phyloP scores from a whole-genome alignment of 2,888 invertebrate genomes.

The Chouioia cunea region DNA sequence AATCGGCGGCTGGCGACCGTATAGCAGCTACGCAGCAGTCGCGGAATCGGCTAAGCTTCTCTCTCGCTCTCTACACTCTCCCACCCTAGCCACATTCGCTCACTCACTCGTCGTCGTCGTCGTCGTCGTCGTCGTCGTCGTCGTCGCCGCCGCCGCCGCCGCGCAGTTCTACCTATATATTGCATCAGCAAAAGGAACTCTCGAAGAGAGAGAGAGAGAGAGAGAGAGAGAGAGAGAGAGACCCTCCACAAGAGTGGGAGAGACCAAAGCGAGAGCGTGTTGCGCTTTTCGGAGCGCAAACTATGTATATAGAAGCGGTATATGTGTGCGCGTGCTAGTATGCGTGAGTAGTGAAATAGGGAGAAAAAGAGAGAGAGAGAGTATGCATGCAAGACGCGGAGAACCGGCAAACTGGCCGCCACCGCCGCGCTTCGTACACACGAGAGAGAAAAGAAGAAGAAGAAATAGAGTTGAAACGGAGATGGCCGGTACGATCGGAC shows the following conservation, averaged over 20 bases:
- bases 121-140: not conserved
- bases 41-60: not conserved
- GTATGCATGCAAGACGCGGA: not conserved
- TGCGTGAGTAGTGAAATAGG: not conserved
- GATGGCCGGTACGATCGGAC: not conserved
- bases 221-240: not conserved
- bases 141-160: not conserved
- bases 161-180: not conserved
- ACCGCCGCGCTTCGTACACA: not conserved
- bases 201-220: not conserved
- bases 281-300: not conserved
- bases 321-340: too few species aligned
- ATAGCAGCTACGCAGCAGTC: not conserved
- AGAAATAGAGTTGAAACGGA: not conserved
- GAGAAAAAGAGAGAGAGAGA: constrained; percentile 7
- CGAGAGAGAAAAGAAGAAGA: not conserved
- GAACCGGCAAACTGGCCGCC: not conserved
- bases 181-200: constrained; percentile 15
- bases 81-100: not conserved
- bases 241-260: not conserved
- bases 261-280: not conserved
- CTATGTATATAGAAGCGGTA: too few species aligned
- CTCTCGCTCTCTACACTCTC: constrained; percentile 1
- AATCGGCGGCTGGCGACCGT: constrained; percentile 11
- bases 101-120: not conserved